A percentile compares a stretch with the other conserved stretches of the same genome.
Conservation (phyloP, 92 coral and sea anemone species). For the Siderastrea siderea region DNA sequence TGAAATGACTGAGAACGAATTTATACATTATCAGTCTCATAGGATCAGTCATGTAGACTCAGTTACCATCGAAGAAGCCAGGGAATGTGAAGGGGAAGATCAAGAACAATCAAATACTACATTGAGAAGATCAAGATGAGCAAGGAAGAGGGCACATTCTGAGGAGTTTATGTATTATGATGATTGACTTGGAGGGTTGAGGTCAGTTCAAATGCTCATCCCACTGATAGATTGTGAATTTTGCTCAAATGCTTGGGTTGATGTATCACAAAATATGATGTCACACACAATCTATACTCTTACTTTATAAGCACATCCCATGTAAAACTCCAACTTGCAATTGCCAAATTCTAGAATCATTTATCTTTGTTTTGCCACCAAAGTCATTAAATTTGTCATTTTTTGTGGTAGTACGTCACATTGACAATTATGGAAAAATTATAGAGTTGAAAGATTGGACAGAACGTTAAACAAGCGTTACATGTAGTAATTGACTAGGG, state of each 20-base stretch:
- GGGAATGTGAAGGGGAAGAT: constrained; percentile 40
- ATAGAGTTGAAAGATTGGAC: too few species aligned
- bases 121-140: constrained; percentile 50
- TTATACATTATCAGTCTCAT: constrained; percentile 37
- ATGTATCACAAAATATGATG: background rate
- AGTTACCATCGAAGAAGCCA: constrained; percentile 47
- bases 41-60: constrained; percentile 38
- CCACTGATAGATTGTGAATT: constrained; percentile 4
- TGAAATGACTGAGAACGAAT: constrained; percentile 25
- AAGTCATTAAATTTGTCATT: too few species aligned
- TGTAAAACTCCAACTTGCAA: too few species aligned
- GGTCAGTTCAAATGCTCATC: constrained; percentile 18
- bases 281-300: background rate
- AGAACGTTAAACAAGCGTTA: too few species aligned
- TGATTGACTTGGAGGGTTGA: constrained; percentile 18
- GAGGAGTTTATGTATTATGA: constrained; percentile 37
- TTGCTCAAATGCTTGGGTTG: background rate
- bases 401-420: too few species aligned
- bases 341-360: too few species aligned
- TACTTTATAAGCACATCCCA: too few species aligned
- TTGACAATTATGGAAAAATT: too few species aligned
- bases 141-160: constrained; percentile 43
- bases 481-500: too few species aligned
- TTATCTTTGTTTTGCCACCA: too few species aligned
- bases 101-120: constrained; percentile 53